Evolutionary conservation across 2,888 invertebrate genomes (phyloP).

Genomic region (Lacanobia oleracea): DNA sequence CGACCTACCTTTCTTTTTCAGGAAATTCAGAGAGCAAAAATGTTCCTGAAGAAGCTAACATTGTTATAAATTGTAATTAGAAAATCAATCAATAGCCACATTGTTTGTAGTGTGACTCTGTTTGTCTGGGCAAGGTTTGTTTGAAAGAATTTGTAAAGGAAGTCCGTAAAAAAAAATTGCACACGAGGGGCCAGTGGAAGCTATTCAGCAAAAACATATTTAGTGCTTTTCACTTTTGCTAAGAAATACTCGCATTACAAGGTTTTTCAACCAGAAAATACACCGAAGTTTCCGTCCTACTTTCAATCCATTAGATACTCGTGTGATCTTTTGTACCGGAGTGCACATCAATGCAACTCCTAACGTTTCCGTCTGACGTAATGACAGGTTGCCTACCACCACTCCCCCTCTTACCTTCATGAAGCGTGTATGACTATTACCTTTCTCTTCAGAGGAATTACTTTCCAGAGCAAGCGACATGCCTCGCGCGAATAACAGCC

Average conservation of each 20-base stretch:
- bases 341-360: slow-evolving; percentile 7
- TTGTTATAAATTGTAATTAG: no score
- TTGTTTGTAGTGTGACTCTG: no score
- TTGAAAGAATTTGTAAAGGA: no score
- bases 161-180: no score
- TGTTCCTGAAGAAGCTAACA: no score
- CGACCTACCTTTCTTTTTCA: no score
- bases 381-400: slow-evolving; percentile 16
- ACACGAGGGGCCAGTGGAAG: no score
- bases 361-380: slow-evolving; percentile 10
- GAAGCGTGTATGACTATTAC: not conserved
- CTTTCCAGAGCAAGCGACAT: not conserved
- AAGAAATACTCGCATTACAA: not conserved
- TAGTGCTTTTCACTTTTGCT: not conserved
- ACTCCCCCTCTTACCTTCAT: not conserved
- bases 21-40: no score
- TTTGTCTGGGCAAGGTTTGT: no score
- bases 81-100: no score
- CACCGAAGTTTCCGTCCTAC: not conserved
- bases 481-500: not conserved
- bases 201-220: no score
- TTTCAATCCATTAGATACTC: slow-evolving; percentile 19
- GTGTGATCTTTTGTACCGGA: not conserved
- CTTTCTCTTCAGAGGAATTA: slow-evolving; percentile 22
- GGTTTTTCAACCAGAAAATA: not conserved